These are phyloP conservation scores for Pachyuromys duprasi DNA, from an alignment of 2,797 vertebrate species.

Conservation along the genomic window DNA sequence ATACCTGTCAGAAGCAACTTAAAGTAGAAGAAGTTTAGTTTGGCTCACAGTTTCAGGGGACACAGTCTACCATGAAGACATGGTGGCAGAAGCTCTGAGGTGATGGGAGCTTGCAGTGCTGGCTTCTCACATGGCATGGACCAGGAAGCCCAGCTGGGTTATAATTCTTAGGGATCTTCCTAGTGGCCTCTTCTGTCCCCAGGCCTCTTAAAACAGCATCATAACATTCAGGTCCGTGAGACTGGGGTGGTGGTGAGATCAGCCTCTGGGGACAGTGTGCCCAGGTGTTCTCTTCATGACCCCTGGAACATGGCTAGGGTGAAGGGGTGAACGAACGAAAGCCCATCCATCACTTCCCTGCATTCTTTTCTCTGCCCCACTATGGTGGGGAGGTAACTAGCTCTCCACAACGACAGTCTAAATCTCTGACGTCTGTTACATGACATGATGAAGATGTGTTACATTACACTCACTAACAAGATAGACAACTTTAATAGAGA, in stretches of 20 bases:
- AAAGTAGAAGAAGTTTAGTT: not conserved
- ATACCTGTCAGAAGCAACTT: not conserved
- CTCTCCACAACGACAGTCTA: not conserved
- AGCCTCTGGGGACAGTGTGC: not conserved
- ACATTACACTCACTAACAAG: not conserved
- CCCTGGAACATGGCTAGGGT: not conserved
- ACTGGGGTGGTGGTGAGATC: not conserved
- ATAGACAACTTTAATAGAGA: not conserved
- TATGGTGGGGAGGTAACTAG: not conserved
- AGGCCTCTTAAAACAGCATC: not conserved
- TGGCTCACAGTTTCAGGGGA: not conserved
- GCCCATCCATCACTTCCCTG: not conserved
- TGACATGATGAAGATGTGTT: not conserved
- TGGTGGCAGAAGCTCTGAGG: not conserved
- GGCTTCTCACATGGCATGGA: not conserved
- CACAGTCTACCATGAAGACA: not conserved
- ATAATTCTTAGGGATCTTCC: not conserved
- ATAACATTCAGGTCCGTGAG: not conserved
- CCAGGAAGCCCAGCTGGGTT: not conserved
- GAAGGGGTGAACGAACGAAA: not conserved
- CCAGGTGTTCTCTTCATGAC: not conserved
- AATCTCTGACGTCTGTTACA: not conserved
- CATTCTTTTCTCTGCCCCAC: not conserved
- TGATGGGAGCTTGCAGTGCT: not conserved
- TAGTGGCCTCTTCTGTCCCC: not conserved